Evolutionary conservation across 2,888 invertebrate species (phyloP).

Genomic region (Ceriagrion tenellum): DNA sequence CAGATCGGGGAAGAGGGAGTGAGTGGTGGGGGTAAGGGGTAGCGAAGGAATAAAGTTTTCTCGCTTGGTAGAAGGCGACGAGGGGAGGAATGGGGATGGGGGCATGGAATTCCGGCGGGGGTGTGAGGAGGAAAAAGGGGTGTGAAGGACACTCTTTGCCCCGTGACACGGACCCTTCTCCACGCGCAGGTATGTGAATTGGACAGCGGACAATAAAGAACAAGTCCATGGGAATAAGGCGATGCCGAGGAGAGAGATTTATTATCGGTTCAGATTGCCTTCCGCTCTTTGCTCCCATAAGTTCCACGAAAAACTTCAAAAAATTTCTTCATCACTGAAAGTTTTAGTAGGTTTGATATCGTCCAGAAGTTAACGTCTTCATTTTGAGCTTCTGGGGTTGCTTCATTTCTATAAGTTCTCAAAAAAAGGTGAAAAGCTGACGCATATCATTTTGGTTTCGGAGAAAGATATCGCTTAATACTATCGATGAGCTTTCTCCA

Average conservation of each 20-base stretch:
- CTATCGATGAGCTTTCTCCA: no score
- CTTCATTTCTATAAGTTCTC: no score
- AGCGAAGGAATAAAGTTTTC: neutral
- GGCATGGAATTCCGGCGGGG: neutral
- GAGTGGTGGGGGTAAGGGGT: neutral
- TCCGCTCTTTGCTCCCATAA: neutral
- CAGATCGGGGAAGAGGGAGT: neutral
- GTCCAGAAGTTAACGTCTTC: no score
- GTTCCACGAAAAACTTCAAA: neutral
- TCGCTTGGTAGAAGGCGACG: neutral
- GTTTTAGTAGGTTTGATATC: no score
- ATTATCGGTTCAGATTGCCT: neutral
- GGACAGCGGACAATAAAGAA: neutral
- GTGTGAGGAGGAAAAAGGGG: neutral
- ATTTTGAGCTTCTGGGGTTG: no score
- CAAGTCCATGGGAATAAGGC: neutral
- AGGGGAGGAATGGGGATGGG: no score
- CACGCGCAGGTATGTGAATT: neutral
- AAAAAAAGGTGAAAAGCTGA: no score
- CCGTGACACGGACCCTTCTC: neutral
- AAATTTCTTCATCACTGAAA: neutral
- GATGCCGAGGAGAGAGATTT: neutral
- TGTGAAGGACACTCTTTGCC: neutral
- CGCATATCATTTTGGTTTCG: no score
- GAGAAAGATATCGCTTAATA: no score